Conservation (phyloP, 2,797 vertebrate species). For the Danionella dracula region DNA sequence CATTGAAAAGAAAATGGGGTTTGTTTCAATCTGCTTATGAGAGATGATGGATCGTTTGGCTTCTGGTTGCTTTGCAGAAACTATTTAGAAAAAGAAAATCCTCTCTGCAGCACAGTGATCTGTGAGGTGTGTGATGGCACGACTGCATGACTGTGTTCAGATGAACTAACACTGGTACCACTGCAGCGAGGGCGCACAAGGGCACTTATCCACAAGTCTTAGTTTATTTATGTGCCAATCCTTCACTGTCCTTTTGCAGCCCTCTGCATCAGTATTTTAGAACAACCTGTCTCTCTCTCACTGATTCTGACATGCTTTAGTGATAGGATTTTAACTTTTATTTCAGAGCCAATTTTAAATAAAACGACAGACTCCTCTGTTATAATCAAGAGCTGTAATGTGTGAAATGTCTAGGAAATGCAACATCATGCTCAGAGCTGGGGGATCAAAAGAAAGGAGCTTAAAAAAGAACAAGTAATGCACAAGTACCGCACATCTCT, state of each 20-base stretch:
- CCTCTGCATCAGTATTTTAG: background rate
- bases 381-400: constrained; percentile 15
- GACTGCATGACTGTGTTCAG: constrained; percentile 31
- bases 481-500: background rate
- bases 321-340: constrained; percentile 21
- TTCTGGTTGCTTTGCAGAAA: constrained; percentile 22
- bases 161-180: constrained; percentile 33
- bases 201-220: constrained; percentile 20
- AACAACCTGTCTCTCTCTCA: background rate
- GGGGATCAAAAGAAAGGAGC: background rate
- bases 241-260: constrained; percentile 2
- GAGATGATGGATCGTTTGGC: constrained; percentile 29
- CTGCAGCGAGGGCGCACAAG: constrained; percentile 17
- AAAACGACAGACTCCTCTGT: constrained; percentile 11
- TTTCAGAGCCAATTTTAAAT: constrained; percentile 30
- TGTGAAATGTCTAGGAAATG: constrained; percentile 4
- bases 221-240: constrained; percentile 22
- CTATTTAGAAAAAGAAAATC: constrained; percentile 26
- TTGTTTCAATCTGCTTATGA: constrained; percentile 23
- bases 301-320: background rate
- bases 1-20: constrained; percentile 12
- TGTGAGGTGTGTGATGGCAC: constrained; percentile 39
- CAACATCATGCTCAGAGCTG: background rate
- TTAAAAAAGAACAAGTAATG: background rate
- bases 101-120: constrained; percentile 32